A percentile compares a stretch with the other conserved stretches of the same genome.
These are phyloP conservation scores for Ochropleura plecta DNA, from an alignment of 2,888 invertebrate species.

Conservation along the genomic window DNA sequence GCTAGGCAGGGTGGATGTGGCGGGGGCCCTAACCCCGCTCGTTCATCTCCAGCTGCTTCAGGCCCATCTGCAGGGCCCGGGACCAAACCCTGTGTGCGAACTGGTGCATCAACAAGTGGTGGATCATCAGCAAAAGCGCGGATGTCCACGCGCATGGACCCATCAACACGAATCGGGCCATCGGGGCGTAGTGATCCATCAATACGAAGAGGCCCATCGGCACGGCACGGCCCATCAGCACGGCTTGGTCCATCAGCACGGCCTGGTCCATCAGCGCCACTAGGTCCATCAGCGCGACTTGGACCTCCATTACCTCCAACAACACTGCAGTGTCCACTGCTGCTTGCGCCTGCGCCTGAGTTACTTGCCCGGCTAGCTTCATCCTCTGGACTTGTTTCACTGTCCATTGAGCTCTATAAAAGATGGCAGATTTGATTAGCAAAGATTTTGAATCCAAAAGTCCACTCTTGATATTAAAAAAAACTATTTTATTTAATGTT, in stretches of 20 bases:
- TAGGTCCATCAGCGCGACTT: constrained; percentile 5
- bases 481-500: too few species aligned
- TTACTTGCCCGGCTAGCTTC: constrained; percentile 83
- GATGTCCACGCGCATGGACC: constrained; percentile 40
- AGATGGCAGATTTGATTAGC: neutral
- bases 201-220: constrained; percentile 8
- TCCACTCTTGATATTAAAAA: neutral
- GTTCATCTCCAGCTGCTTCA: constrained; percentile 56
- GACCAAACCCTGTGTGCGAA: neutral
- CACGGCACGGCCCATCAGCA: neutral
- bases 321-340: constrained; percentile 75
- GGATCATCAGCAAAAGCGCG: constrained; percentile 41
- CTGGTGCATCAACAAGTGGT: constrained; percentile 7
- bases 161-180: constrained; percentile 62
- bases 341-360: constrained; percentile 80
- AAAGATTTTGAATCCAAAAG: neutral
- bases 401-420: constrained; percentile 84
- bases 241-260: constrained; percentile 21
- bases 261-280: neutral
- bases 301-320: constrained; percentile 54
- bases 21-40: constrained; percentile 78
- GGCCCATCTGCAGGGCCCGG: neutral
- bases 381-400: constrained; percentile 87
- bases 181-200: constrained; percentile 39
- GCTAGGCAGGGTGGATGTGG: constrained; percentile 90